Conservation (phyloP, 2,888 invertebrate species). For the Cantharis rufa region DNA sequence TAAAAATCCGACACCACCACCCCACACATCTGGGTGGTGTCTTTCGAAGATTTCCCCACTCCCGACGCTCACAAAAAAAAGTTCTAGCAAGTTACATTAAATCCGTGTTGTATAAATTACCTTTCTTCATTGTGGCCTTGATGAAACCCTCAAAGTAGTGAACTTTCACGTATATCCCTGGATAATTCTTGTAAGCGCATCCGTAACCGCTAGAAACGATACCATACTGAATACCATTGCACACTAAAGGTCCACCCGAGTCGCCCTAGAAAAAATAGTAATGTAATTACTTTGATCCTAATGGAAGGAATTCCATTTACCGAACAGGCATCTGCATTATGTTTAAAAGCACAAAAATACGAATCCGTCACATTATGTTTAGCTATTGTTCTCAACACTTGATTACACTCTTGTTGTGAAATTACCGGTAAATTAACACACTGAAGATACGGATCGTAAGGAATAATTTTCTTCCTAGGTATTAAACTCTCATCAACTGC, state of each 20-base stretch:
- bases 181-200: background rate
- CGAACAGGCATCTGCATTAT: background rate
- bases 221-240: slow-evolving; percentile 9
- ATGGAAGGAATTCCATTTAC: background rate
- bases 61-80: no score
- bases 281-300: background rate
- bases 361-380: background rate
- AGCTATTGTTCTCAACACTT: background rate
- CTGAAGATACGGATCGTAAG: background rate
- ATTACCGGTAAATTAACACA: background rate
- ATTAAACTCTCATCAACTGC: no score
- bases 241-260: slow-evolving; percentile 13
- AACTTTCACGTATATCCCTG: background rate
- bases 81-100: no score
- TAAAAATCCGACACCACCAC: no score
- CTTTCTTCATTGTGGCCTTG: background rate
- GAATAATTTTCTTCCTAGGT: no score
- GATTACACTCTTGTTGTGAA: background rate
- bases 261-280: slow-evolving; percentile 1
- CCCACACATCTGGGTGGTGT: no score
- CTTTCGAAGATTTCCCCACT: no score
- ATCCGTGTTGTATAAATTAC: no score
- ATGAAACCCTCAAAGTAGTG: slow-evolving; percentile 2
- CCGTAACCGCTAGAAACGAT: background rate
- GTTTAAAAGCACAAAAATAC: background rate